Conservation (phyloP, 2,113 vertebrate genomes). For the Paralichthys olivaceus region DNA sequence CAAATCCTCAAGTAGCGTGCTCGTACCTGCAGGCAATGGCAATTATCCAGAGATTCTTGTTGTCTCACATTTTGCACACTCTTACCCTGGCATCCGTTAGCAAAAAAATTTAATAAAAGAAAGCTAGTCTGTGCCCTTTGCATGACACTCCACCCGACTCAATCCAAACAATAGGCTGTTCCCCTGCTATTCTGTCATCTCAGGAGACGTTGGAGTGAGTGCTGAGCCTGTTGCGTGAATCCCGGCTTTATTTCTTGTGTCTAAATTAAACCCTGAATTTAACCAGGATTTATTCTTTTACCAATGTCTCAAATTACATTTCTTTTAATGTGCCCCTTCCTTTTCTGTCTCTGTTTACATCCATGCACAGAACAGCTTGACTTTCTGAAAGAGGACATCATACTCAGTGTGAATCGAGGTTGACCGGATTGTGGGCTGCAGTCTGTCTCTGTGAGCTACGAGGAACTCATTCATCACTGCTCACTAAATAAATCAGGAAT, state of each 20-base stretch:
- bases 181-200: constrained; percentile 23
- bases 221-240: constrained; percentile 16
- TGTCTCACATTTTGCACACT: constrained; percentile 53
- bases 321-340: constrained; percentile 14
- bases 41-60: constrained; percentile 44
- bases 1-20: constrained; percentile 19
- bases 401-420: constrained; percentile 7
- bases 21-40: constrained; percentile 50
- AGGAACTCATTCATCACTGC: constrained; percentile 50
- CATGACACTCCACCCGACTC: constrained; percentile 24
- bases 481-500: constrained; percentile 69
- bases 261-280: constrained; percentile 19
- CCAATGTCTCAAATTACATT: constrained; percentile 31
- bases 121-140: constrained; percentile 32
- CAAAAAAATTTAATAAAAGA: background rate
- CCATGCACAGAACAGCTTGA: background rate
- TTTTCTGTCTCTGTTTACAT: constrained; percentile 18
- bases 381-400: background rate
- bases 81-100: constrained; percentile 37
- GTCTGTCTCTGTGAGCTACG: constrained; percentile 15
- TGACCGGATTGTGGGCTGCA: background rate
- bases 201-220: constrained; percentile 22
- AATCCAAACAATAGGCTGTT: constrained; percentile 35
- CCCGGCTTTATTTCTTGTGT: constrained; percentile 8
- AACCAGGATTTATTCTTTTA: constrained; percentile 9